A percentile compares a stretch with the other conserved stretches of the same genome.
Conservation (phyloP, 1,140 invertebrate genomes). For the roundworm (Caenorhabditis elegans) region WBcel235 BX284606.5:4579001-4579500, state of each 20-base stretch:
- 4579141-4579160: background rate
- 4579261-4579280: constrained; percentile 10
- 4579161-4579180: background rate
- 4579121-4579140: background rate
- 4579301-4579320: background rate
- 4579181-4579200: background rate
- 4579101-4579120: background rate
- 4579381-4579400: background rate
- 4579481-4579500: background rate
- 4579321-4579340: background rate
- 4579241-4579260: background rate
- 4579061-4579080: too few relatives aligned
- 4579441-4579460: too few relatives aligned
- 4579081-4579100: background rate
- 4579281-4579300: constrained; percentile 25
- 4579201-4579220: background rate
- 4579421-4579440: background rate
- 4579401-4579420: background rate
- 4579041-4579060: too few relatives aligned
- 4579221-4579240: background rate
- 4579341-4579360: constrained; percentile 8
- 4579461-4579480: too few relatives aligned
- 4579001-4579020: constrained; percentile 16
- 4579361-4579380: background rate
- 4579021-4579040: background rate